Evolutionary conservation across 2,797 vertebrate genomes (phyloP).

Genomic region (Chelon auratus): DNA sequence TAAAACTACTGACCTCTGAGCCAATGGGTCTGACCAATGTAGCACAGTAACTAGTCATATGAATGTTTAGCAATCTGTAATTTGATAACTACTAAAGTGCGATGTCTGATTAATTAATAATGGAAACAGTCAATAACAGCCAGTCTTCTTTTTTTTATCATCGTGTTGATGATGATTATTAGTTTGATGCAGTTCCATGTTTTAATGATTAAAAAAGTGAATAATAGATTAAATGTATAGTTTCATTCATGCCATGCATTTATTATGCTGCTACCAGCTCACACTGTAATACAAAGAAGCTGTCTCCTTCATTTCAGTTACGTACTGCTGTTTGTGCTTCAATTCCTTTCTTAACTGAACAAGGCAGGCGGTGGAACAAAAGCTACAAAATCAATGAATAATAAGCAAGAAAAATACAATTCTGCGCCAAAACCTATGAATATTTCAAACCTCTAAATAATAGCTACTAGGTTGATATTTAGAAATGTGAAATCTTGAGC

Average conservation of each 20-base stretch:
- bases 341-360: slow-evolving; percentile 10
- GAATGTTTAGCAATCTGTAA: too few species aligned
- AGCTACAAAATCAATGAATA: slow-evolving; percentile 18
- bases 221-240: background rate
- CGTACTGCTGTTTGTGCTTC: background rate
- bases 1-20: background rate
- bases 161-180: too few species aligned
- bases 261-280: slow-evolving; percentile 7
- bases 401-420: slow-evolving; percentile 12
- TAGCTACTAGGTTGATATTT: slow-evolving; percentile 5
- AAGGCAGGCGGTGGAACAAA: background rate
- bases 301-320: background rate
- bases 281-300: background rate
- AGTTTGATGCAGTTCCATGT: background rate
- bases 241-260: background rate
- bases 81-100: too few species aligned
- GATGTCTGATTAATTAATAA: too few species aligned
- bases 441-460: slow-evolving; percentile 37
- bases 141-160: too few species aligned
- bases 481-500: slow-evolving; percentile 30
- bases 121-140: background rate
- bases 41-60: too few species aligned
- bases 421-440: slow-evolving; percentile 18
- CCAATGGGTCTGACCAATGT: background rate
- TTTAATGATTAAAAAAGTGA: background rate